Conservation (phyloP, 2,797 vertebrate species). For the Sternarchorhynchus goeldii region DNA sequence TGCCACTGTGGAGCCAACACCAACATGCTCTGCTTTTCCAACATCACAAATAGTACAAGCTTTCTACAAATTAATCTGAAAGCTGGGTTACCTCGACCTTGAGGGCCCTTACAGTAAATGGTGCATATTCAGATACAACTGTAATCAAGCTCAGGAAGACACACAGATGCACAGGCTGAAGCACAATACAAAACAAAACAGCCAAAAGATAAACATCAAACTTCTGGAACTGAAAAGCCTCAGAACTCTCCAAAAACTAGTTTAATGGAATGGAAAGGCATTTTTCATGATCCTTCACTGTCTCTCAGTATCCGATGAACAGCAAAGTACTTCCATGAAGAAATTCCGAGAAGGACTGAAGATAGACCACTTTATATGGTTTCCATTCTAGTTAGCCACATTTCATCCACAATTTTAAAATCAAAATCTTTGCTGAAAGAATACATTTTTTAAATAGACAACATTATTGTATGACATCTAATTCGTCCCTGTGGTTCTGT, state of each 20-base stretch:
- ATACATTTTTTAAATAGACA: slow-evolving; percentile 33
- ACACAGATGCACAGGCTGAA: background rate
- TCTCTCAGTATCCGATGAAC: no score
- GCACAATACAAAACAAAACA: background rate
- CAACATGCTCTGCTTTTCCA: slow-evolving; percentile 26
- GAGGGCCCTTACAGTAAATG: background rate
- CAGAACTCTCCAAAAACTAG: background rate
- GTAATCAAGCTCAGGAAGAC: background rate
- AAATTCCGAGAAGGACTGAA: background rate
- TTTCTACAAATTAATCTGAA: background rate
- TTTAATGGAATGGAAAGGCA: background rate
- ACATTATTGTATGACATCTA: slow-evolving; percentile 68
- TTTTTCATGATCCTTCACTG: background rate
- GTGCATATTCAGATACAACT: background rate
- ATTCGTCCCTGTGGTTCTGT: slow-evolving; percentile 63
- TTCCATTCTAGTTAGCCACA: slow-evolving; percentile 28
- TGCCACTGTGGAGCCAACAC: slow-evolving; percentile 19
- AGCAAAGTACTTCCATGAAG: background rate
- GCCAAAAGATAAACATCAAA: background rate
- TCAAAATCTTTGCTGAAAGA: slow-evolving; percentile 9
- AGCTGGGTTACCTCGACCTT: background rate
- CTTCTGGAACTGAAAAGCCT: background rate
- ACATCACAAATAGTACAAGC: slow-evolving; percentile 8
- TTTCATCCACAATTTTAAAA: slow-evolving; percentile 43
- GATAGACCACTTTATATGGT: background rate